Evolutionary conservation across 2,113 vertebrate species (phyloP).

Genomic region (Arenaria interpres): DNA sequence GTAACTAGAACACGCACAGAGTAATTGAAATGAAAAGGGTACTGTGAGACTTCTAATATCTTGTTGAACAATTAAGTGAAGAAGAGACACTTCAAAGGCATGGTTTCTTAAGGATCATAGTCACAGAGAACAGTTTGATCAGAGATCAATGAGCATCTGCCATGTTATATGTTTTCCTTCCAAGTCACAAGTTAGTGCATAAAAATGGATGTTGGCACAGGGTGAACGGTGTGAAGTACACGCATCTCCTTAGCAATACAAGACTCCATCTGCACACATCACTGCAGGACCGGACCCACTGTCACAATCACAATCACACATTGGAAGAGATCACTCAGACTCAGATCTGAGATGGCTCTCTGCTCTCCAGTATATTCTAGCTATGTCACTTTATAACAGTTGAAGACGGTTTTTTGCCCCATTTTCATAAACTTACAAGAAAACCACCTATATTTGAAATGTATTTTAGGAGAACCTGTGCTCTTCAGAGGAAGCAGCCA

Average conservation of each 20-base stretch:
- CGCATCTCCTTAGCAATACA: neutral
- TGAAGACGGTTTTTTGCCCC: neutral
- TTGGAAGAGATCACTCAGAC: neutral
- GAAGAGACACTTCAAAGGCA: neutral
- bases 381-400: neutral
- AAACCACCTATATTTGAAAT: neutral
- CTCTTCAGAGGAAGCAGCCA: neutral
- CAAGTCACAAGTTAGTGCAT: neutral
- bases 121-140: neutral
- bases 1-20: neutral
- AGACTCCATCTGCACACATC: neutral
- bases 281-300: neutral
- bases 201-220: neutral
- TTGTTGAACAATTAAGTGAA: neutral
- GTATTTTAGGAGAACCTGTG: neutral
- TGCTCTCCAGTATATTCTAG: neutral
- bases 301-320: neutral
- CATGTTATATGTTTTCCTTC: neutral
- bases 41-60: neutral
- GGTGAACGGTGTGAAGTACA: neutral
- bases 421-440: neutral
- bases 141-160: neutral
- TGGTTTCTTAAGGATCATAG: neutral
- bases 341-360: neutral
- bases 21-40: neutral